Percentiles rank a stretch among this genome's conserved stretches.
Conservation (phyloP, 2,888 invertebrate genomes). For the Nymphalis c-album region DNA sequence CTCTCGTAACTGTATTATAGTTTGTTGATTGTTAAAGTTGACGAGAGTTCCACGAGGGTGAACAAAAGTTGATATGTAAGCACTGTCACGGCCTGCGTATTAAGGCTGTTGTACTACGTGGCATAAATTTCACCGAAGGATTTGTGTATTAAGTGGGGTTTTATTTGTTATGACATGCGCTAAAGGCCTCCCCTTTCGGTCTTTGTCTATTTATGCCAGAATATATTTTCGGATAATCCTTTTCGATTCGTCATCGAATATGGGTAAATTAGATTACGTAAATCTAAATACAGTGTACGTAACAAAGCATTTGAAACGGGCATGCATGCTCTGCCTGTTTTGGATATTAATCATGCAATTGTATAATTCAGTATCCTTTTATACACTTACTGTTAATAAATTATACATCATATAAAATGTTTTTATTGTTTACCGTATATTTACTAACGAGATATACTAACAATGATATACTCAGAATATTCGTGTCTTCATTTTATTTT, state of each 20-base stretch:
- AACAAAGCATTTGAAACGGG: slow-evolving; percentile 19
- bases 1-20: slow-evolving; percentile 6
- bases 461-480: too few relatives aligned
- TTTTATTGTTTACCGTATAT: too few relatives aligned
- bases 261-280: slow-evolving; percentile 27
- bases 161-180: slow-evolving; percentile 77
- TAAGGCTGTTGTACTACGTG: slow-evolving; percentile 75
- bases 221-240: slow-evolving; percentile 40
- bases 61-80: slow-evolving; percentile 71
- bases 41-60: slow-evolving; percentile 39
- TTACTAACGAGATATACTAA: too few relatives aligned
- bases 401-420: too few relatives aligned
- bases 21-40: slow-evolving; percentile 21
- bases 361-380: too few relatives aligned
- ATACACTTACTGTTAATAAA: too few relatives aligned
- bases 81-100: slow-evolving; percentile 73
- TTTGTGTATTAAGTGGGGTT: slow-evolving; percentile 77
- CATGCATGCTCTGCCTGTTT: neutral
- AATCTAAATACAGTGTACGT: slow-evolving; percentile 27
- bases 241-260: slow-evolving; percentile 37
- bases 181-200: slow-evolving; percentile 51
- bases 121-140: slow-evolving; percentile 75
- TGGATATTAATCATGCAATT: too few relatives aligned
- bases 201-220: slow-evolving; percentile 40
- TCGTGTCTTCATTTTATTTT: too few relatives aligned